These are phyloP conservation scores for Lepidotrigona ventralis DNA, from an alignment of 1,140 invertebrate genomes.

Conservation along the genomic window DNA sequence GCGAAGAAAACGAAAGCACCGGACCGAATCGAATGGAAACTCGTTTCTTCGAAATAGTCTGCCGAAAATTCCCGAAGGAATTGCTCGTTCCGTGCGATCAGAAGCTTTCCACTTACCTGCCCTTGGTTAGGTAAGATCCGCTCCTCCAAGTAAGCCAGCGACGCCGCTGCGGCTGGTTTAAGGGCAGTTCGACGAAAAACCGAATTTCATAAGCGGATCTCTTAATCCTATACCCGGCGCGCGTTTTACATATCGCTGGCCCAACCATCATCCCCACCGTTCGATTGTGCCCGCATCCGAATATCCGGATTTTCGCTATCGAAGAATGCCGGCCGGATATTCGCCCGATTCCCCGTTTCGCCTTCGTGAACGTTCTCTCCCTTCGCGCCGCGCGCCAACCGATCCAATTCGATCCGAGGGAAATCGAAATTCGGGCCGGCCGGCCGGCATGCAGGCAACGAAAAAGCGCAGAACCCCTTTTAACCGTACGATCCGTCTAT, in stretches of 20 bases:
- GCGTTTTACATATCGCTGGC: conserved; percentile 40
- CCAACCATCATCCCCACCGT: neutral
- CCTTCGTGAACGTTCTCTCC: too few species aligned
- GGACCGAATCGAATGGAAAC: conserved; percentile 68
- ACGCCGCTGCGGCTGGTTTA: conserved; percentile 30
- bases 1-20: conserved; percentile 46
- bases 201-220: conserved; percentile 62
- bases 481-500: neutral
- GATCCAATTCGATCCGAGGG: neutral
- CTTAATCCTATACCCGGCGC: conserved; percentile 53
- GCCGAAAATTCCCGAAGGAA: conserved; percentile 68
- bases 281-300: conserved; percentile 19
- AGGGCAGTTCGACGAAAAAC: conserved; percentile 9
- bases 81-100: conserved; percentile 53
- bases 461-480: neutral
- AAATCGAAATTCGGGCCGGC: neutral
- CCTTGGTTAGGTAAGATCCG: conserved; percentile 31
- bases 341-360: neutral
- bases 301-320: conserved; percentile 38
- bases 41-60: conserved; percentile 68
- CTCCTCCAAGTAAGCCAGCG: conserved; percentile 25
- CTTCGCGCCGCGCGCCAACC: neutral
- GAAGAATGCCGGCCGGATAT: conserved; percentile 3
- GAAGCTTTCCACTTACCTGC: conserved; percentile 60
- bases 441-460: neutral